These are phyloP conservation scores for Melangyna quadrimaculata DNA, from an alignment of 2,888 invertebrate genomes.

Conservation along the genomic window DNA sequence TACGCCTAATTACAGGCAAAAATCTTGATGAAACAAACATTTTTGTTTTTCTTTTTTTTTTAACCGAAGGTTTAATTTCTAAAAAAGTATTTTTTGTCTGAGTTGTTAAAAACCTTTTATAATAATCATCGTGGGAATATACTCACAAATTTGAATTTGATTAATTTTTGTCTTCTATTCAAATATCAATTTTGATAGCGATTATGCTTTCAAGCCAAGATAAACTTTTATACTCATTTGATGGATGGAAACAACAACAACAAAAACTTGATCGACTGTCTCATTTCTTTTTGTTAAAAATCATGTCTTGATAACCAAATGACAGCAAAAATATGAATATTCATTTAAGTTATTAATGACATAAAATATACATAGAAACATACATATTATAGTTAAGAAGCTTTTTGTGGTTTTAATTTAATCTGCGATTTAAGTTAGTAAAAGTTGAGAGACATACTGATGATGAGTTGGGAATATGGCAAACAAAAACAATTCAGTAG, in stretches of 20 bases:
- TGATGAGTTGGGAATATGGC: background rate
- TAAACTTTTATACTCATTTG: slow-evolving; percentile 9
- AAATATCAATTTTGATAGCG: slow-evolving; percentile 2
- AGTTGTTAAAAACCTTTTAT: background rate
- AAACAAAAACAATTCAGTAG: background rate
- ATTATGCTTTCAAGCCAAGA: background rate
- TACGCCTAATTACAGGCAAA: slow-evolving; percentile 35
- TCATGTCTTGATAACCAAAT: slow-evolving; percentile 15
- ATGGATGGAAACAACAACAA: background rate
- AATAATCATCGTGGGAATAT: background rate
- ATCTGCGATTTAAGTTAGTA: background rate
- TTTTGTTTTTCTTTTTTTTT: no score
- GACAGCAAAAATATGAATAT: slow-evolving; percentile 18
- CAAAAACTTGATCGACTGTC: background rate
- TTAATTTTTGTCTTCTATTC: background rate
- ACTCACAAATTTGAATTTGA: background rate
- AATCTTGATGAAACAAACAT: slow-evolving; percentile 9
- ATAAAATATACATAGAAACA: no score
- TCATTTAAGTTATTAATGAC: slow-evolving; percentile 10
- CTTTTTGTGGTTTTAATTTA: background rate
- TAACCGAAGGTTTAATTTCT: background rate
- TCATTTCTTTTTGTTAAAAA: slow-evolving; percentile 8
- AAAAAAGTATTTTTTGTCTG: background rate
- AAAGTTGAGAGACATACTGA: background rate
- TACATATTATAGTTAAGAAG: background rate